Evolutionary conservation across 2,888 invertebrate genomes (phyloP), one percentile per base, ranked within the genome.

Genomic region (Saturnia pavonia): DNA sequence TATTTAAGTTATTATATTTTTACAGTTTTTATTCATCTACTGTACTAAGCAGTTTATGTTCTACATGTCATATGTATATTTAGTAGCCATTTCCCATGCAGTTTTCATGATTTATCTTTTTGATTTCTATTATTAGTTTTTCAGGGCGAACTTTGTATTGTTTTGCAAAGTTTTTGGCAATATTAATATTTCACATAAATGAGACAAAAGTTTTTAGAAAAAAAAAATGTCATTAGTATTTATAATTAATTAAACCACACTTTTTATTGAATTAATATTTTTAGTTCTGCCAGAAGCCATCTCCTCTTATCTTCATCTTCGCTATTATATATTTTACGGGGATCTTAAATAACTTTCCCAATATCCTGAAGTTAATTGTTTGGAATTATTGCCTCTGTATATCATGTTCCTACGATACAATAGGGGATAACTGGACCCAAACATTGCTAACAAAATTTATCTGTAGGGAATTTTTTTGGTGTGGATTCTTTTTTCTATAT

Each of bases 391-490:
- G 65, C 65, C 51, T 68, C 67, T 63, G 48, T 71, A 71, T 68
- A 71, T 71, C 68, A 48, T 68, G 65, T 70, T 70, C 42, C 76
- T 72, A 72, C 74, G 71, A 72, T 75, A 69, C 70, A 69, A 65
- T 70, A 66, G 43, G 54, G 70, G 42, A 43, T 67, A 48, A 70
- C 12, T 6, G 14, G 51, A 54, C 40, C 34, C 68, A 22, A 70
- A 70, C 75, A 73, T 77, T 74, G 77, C 73, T 74, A 75, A 70
- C 40, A n/a, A 66, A 65, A 65, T 65, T 63, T 65, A 65, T 65
- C 34, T 40, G 19, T 40, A n/a, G 34, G 65, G 65, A 40, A 8
- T 40, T 34, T 63, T 65, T 65, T 40, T 6, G 34, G n/a, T 8
- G 40, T 40, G 40, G 19, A 7, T 40, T 63, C 34, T 65, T 65